Percentiles rank a stretch among this genome's conserved stretches.
These are phyloP conservation scores for Scaptomyza hsui DNA, from an alignment of 1,140 invertebrate species.

Conservation along the genomic window DNA sequence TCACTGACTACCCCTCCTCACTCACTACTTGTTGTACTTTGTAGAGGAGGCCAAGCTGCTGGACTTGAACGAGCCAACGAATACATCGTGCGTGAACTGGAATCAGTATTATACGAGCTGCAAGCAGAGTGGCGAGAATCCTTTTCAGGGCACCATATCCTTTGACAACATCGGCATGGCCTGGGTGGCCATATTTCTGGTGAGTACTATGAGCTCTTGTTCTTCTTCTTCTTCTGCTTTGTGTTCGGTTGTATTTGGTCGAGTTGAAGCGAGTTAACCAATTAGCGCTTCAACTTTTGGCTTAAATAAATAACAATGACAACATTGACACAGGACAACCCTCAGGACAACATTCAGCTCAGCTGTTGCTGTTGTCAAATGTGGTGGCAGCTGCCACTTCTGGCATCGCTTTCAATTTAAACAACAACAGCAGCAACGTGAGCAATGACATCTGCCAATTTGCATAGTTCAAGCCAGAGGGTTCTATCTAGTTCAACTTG, in stretches of 20 bases:
- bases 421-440: slow-evolving; percentile 26
- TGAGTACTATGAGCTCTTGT: slow-evolving; percentile 91
- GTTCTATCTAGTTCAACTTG: neutral
- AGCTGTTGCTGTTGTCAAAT: slow-evolving; percentile 29
- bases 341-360: neutral
- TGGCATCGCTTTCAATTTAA: slow-evolving; percentile 49
- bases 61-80: slow-evolving; percentile 85
- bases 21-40: slow-evolving; percentile 1
- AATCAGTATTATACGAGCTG: slow-evolving; percentile 99
- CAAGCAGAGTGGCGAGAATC: slow-evolving; percentile 95
- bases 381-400: slow-evolving; percentile 44
- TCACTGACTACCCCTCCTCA: neutral
- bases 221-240: neutral
- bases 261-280: slow-evolving; percentile 89
- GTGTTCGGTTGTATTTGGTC: slow-evolving; percentile 84
- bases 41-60: slow-evolving; percentile 84
- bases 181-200: slow-evolving; percentile 99
- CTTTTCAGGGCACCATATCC: slow-evolving; percentile 99
- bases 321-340: slow-evolving; percentile 35
- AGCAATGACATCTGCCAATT: slow-evolving; percentile 34
- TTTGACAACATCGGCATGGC: slow-evolving; percentile 99
- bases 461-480: slow-evolving; percentile 31
- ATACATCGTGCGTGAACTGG: slow-evolving; percentile 97
- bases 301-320: slow-evolving; percentile 84
- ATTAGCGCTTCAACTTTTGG: slow-evolving; percentile 98